These are phyloP conservation scores for Mesoclemmys tuberculata DNA, from an alignment of 2,113 vertebrate genomes.

Conservation along the genomic window DNA sequence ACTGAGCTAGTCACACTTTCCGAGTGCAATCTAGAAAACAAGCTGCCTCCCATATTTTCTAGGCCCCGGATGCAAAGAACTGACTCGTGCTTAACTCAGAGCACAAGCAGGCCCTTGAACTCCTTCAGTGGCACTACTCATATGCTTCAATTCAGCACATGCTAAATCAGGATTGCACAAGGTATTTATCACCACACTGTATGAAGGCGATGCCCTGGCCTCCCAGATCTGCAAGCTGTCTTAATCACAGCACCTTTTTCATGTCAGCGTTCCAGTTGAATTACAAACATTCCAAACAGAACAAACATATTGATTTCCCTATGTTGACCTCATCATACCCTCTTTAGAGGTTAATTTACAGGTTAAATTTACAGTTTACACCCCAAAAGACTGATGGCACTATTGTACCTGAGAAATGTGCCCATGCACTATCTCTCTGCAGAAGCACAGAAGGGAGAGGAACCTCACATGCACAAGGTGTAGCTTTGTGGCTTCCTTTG, in stretches of 20 bases:
- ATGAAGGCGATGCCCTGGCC: not conserved
- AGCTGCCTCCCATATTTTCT: not conserved
- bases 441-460: not conserved
- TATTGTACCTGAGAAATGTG: not conserved
- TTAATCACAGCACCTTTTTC: not conserved
- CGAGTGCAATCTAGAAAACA: not conserved
- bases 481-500: not conserved
- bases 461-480: not conserved
- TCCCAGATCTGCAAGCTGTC: not conserved
- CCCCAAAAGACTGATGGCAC: not conserved
- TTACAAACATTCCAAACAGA: not conserved
- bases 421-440: not conserved
- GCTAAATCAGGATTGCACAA: not conserved
- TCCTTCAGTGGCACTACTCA: not conserved
- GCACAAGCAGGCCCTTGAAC: not conserved
- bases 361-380: not conserved
- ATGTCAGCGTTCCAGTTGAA: not conserved
- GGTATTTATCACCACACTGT: not conserved
- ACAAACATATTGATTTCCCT: not conserved
- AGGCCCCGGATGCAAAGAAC: not conserved
- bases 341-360: not conserved
- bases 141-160: not conserved
- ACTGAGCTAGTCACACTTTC: not conserved
- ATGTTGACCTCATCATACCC: not conserved
- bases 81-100: not conserved